Conservation (phyloP, 2,797 vertebrate species). For the Tympanoctomys barrerae region DNA sequence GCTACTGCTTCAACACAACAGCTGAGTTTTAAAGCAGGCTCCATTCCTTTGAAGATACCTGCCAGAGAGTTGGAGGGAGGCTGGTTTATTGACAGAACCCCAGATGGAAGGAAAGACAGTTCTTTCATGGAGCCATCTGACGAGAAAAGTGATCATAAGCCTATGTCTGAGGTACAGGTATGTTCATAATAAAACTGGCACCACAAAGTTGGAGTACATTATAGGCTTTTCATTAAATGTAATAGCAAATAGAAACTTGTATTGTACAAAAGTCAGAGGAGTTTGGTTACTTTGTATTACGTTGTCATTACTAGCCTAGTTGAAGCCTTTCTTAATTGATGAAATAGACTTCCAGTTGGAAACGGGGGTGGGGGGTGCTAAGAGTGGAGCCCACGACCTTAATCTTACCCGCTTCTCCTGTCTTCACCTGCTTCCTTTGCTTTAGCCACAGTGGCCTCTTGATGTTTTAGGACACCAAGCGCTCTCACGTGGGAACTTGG, state of each 20-base stretch:
- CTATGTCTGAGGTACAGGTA: constrained; percentile 78
- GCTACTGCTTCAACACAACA: background rate
- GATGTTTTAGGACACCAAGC: background rate
- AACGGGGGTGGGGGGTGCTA: background rate
- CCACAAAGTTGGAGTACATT: background rate
- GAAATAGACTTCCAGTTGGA: background rate
- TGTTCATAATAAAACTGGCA: constrained; percentile 34
- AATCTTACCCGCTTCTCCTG: accelerated
- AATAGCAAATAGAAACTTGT: background rate
- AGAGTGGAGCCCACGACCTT: background rate
- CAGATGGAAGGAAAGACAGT: constrained; percentile 81
- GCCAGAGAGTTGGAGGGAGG: constrained; percentile 87
- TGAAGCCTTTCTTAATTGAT: background rate
- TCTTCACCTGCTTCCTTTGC: background rate
- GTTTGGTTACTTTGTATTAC: background rate
- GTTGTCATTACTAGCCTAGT: background rate
- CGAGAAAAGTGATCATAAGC: constrained; percentile 86
- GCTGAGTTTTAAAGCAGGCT: constrained; percentile 39
- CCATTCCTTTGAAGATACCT: background rate
- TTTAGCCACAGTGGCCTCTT: background rate
- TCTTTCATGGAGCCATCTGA: constrained; percentile 91
- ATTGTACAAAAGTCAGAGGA: background rate
- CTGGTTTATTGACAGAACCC: constrained; percentile 94
- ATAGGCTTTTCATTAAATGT: background rate
- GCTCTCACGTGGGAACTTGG: background rate